Evolutionary conservation across 2,888 invertebrate species (phyloP), one percentile per base, ranked within the genome.

Genomic region (Chalcosyrphus nemorum): DNA sequence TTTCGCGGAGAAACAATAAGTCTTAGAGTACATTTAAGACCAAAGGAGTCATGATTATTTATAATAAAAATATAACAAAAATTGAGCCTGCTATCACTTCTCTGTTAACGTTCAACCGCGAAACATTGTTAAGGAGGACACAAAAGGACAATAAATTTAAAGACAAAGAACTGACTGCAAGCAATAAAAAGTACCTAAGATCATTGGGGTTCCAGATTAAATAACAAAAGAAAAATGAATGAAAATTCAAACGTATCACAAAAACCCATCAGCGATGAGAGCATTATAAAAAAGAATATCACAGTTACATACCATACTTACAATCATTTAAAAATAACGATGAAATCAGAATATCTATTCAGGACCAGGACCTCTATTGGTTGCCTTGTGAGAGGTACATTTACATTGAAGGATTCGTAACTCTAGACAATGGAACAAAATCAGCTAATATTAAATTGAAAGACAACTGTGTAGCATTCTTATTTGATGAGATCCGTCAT

Each of bases 1-100:
- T 90, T 89, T 80, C 81, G 87, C 70, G 87, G 87, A 47, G 88
- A 89, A 88, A 85, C 81, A 57, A 87, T 89, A 77, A 87, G 88
- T 21, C 71, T 89, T n/a, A 66, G 87, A 32, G 63, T 89, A 24
- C 88, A 88, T 86, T 76, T 87, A 43, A 86, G 71, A 71, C 47
- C 61, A 38, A 35, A 63, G 11, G 19, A 66, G 56, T n/a, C 61
- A 86, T 86, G 86, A 71, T 86, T 66, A 65, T 84, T 19, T 86
- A 65, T 15, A 82, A 81, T 74, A 84, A 81, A 81, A 77, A 70
- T 9, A 45, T 45, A 7, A 17, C 19, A 32, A 45, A 21, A 45
- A 52, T 29, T 6, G 7, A 6, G 2, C 11, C 59, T 24, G 9
- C 21, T 2, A 41, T 41, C 29, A 38, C 41, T 70, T 38, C 27